Evolutionary conservation across 2,797 vertebrate genomes (phyloP), one percentile per base, ranked within the genome.

Genomic region (Sciaenops ocellatus): DNA sequence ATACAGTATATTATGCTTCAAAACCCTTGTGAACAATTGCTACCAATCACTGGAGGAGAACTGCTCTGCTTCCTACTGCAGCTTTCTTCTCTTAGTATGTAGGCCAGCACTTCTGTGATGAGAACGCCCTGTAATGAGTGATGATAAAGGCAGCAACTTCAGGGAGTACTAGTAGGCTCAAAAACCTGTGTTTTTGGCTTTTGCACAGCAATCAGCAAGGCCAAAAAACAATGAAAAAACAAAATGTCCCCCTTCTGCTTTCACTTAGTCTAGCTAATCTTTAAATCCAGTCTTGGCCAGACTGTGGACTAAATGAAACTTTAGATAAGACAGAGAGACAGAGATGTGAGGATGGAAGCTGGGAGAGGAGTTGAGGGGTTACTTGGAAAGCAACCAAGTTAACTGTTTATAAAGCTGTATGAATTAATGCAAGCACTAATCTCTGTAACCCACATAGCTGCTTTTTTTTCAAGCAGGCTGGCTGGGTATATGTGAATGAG

Each of bases 181-280:
- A 62, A 83, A 76, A 90, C 61, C 72, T 63, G 50, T 71, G 51
- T 87, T 85, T 83, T 69, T 72, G 74, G 80, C 57, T 87, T 86
- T 73, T 22, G 72, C 20, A 51, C 74, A 70, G 75, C 73, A 80
- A 84, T 85, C 82, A 86, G 70, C 44, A 75, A 76, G 70, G 55
- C 76, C 28, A 60, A 79, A 79, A 74, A 78, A 24, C 73, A 80
- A 20, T 79, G 51, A 51, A 85, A 84, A 86, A 74, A 88, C 78
- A 82, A 80, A 59, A 89, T 85, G 82, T 83, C 81, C 65, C 78
- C 63, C 47, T 80, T 67, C 78, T 91, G 76, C 81, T 91, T 89
- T 93, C 83, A 85, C 79, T 90, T 89, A 84, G 85, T 83, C 89
- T 88, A 89, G 93, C 88, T 94, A 90, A 93, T 93, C 91, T 91